Base-by-base conservation (phyloP, 2,888 invertebrate species). In the Eupsilia transversa region DNA sequence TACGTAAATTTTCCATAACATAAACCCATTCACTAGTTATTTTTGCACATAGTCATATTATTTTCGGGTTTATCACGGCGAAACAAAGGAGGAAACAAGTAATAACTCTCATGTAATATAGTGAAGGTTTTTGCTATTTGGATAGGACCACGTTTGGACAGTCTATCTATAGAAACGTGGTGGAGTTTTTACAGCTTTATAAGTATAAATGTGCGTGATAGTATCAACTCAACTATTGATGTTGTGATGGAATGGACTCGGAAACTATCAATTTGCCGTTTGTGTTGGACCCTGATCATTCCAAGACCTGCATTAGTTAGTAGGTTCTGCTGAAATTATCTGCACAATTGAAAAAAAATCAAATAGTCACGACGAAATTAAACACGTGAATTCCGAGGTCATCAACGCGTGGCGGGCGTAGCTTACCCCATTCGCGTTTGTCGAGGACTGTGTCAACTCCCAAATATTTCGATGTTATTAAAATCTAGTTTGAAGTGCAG, bases 1-100 rank as follows among this genome's bases (percentile, higher is more conserved):
- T 88, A 89, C 84, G 84, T 73, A 83, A 73, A 78, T 75, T 74
- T 57, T 43, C 52, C 72, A 69, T 71, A 70, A 57, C 35, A 57
- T 67, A 75, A 65, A 72, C 59, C 63, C 74, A n/a, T n/a, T n/a
- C n/a, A 59, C 65, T 71, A 65, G 67, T 78, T 75, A 78, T 80
- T 80, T 77, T 69, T 84, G 43, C 66, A 70, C 69, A 67, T 67
- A 60, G 63, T 80, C 81, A 81, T 80, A 80, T 72, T 84, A 80
- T 76, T 76, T 76, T 68, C 46, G 63, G 67, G 63, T 70, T 67
- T 82, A 76, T 57, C 52, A 67, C 67, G 35, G 56, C 52, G 52
- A 79, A 83, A 82, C 84, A 84, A 82, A 74, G 61, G 74, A 83
- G 46, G 61, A 72, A 70, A 72, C 71, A 65, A 65, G 68, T 60